Conservation (phyloP, 2,888 invertebrate genomes). For the Neoscelio sp. region DNA sequence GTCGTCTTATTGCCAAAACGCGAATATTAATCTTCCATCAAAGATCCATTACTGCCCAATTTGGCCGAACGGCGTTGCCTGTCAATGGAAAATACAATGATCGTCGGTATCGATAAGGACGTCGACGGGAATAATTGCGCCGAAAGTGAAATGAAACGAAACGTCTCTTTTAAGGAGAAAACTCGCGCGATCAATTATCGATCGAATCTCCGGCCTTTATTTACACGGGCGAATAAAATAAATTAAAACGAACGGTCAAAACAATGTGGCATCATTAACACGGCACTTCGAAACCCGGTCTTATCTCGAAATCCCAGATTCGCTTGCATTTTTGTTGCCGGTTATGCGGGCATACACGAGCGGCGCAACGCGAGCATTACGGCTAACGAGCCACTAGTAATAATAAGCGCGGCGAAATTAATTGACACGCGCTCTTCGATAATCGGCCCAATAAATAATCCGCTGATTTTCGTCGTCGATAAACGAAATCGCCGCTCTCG, state of each 20-base stretch:
- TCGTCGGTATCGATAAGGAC: too few species aligned
- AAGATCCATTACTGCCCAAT: too few species aligned
- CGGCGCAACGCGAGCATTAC: constrained; percentile 35
- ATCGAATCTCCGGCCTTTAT: too few species aligned
- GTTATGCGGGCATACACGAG: constrained; percentile 38
- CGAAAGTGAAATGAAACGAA: too few species aligned
- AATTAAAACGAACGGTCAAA: constrained; percentile 32
- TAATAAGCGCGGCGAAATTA: constrained; percentile 54
- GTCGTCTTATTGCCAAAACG: too few species aligned
- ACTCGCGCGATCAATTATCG: too few species aligned
- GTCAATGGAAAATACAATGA: too few species aligned
- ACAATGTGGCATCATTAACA: constrained; percentile 53
- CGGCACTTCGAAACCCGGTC: constrained; percentile 28
- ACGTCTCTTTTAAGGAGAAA: too few species aligned
- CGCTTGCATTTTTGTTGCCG: constrained; percentile 31
- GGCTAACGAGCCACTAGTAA: constrained; percentile 42
- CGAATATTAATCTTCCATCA: too few species aligned
- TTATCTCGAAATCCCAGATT: constrained; percentile 50
- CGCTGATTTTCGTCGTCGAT: constrained; percentile 52
- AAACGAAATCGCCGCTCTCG: constrained; percentile 27
- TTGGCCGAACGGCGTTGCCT: too few species aligned
- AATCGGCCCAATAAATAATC: constrained; percentile 55
- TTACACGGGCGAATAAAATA: too few species aligned
- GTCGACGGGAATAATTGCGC: too few species aligned
- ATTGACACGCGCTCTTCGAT: constrained; percentile 41